Conservation (phyloP, 2,888 invertebrate genomes). For the Gastracanthus pulcherrimus region DNA sequence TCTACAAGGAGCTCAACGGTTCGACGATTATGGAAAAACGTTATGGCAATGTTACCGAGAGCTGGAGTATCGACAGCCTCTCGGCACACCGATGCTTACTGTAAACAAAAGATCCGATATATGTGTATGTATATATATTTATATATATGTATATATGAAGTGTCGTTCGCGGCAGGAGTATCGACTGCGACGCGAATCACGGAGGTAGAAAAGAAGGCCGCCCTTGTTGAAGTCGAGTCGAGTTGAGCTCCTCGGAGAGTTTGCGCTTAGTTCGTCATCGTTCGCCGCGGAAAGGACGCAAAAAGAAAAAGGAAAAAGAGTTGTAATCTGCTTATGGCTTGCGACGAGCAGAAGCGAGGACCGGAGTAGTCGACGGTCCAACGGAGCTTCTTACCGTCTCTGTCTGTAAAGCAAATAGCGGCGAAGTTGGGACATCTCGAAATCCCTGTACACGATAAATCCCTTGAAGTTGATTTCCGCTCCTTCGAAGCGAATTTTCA, state of each 20-base stretch:
- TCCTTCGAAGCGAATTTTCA: too few species aligned
- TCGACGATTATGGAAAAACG: background rate
- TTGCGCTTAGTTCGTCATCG: background rate
- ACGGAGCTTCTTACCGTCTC: conserved; percentile 6
- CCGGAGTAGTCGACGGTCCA: conserved; percentile 67
- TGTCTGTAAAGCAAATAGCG: conserved; percentile 30
- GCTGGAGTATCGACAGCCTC: conserved; percentile 74
- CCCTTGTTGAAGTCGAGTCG: background rate
- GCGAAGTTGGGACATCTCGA: too few species aligned
- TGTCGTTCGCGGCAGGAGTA: conserved; percentile 65
- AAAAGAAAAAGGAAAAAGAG: conserved; percentile 34
- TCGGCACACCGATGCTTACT: conserved; percentile 56
- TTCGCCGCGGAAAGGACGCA: background rate
- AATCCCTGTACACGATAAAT: too few species aligned
- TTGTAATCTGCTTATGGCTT: background rate
- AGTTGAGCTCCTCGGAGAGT: conserved; percentile 33
- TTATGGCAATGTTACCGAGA: conserved; percentile 56
- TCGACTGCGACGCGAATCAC: conserved; percentile 63
- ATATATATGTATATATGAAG: conserved; percentile 3
- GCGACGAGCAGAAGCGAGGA: conserved; percentile 3
- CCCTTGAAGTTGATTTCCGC: too few species aligned
- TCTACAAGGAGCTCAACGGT: conserved; percentile 14
- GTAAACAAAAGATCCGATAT: conserved; percentile 29
- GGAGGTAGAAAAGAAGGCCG: conserved; percentile 8
- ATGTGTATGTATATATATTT: background rate